Evolutionary conservation across 2,113 vertebrate species (phyloP), one percentile per base, ranked within the genome.

Genomic region (Cyrtonyx montezumae): DNA sequence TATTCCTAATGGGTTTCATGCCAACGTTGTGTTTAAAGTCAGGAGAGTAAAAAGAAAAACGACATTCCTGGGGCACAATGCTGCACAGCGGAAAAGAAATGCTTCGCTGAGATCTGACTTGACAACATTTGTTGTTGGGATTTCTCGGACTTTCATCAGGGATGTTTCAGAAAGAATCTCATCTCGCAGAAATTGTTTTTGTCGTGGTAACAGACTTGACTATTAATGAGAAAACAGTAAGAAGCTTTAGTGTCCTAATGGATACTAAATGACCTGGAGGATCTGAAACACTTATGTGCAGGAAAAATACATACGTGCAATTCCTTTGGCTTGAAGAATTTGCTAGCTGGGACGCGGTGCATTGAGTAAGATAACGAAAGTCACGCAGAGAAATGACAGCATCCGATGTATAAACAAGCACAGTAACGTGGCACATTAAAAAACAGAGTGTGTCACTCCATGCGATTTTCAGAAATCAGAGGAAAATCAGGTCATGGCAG

Each of bases 221-320:
- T 97, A 92, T 86, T 95, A 96, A 96, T 94, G 87, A 94, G 93
- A 94, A 96, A 96, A 90, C 82, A 97, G 81, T 97, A 95, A 96
- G 94, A 94, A 87, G 91, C 83, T 97, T 96, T 96, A 80, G 90
- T 36, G 86, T 74, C 76, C 86, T 96, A 96, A 96, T 78, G 88
- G 91, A 92, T 49, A 95, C 93, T 93, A 96, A 95, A 96, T 94
- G 95, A 97, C 94, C 94, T 78, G 91, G 79, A 93, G 87, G 95
- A 62, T 83, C 87, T 86, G 71, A 81, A 95, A 93, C 94, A 93
- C 88, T 95, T 90, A 77, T n/a, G 80, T 20, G 85, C 80, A 87
- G 81, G 67, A 88, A 83, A 94, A 96, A 58, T 76, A 96, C 69
- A 13, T 90, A 91, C 6, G 84, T 40, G 88, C 81, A 92, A 58